Base-by-base conservation (phyloP, 2,888 invertebrate species). In the Caenorhabditis sinica region DNA sequence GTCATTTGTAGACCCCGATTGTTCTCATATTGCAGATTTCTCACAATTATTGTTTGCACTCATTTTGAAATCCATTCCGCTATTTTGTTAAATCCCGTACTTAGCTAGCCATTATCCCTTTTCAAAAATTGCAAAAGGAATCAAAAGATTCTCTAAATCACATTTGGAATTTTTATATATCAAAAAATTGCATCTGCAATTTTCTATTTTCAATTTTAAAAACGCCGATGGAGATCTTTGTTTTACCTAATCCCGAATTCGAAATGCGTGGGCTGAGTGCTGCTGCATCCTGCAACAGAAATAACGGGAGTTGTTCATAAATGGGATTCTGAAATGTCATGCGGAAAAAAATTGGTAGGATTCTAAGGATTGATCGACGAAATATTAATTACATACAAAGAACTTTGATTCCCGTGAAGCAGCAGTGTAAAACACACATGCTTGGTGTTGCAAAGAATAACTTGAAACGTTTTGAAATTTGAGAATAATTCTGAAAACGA, bases 31-130 rank as follows among this genome's bases (percentile, higher is more conserved):
- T 80, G 58, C 80, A 80, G 51, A 71, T 66, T 80, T 80, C 80
- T 72, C 80, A 80, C 72, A 80, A 80, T 66, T 49, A 58, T 51
- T 72, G 60, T 80, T 80, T 80, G 80, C 72, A 36, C 30, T 72
- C 15, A 17, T 58, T 66, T 60, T 79, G 25, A 69, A 51, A 77
- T 77, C 51, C 30, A 66, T 58, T 73, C 56, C 30, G 30, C 30
- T 73, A n/a, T 49, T 49, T 63, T 63, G 23, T 8, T 25, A 36
- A 61, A 73, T 73, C 61, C 23, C 28, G 2, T n/a, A 30, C 28
- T 69, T 56, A 69, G 33, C 15, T 51, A 69, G 33, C 15, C 33
- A 40, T 56, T 56, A 40, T 71, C 40, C 58, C 17, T 58, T 40
- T 43, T 58, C 13, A 13, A 28, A 56, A 36, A 36, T 61, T 61